Evolutionary conservation across 2,888 invertebrate species (phyloP), one percentile per base, ranked within the genome.

Genomic region (Troides oblongomaculatus): DNA sequence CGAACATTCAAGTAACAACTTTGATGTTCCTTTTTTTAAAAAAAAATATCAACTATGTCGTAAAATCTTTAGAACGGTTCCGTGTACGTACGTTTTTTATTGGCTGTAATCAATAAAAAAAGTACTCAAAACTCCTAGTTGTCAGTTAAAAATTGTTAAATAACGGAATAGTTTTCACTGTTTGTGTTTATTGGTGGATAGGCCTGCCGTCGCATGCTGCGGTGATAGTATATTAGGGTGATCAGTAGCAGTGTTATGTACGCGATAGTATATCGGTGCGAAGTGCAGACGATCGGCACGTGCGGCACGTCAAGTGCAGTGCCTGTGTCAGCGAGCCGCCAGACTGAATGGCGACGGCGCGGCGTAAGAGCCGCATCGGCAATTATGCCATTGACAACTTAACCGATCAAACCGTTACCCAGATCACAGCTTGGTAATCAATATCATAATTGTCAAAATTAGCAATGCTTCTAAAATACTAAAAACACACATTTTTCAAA

Each of bases 231-330:
- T 69, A 64, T 60, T n/a, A n/a, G n/a, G 69, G 74, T 75, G 73
- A 74, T 75, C 75, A 76, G 76, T 75, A 70, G 73, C 68, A 76
- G 76, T 75, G 70, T 73, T 68, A 74, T 72, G 74, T 73, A 76
- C 76, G 81, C 81, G 88, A 89, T 88, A 84, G 81, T 85, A 46
- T 46, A 90, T 89, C 89, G 78, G 72, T 71, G 76, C 78, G 75
- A 81, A 89, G 90, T 85, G 87, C 83, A 81, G 80, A 83, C 83
- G 89, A 90, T 90, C 88, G 91, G 90, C 90, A 91, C 90, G 91
- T 85, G 88, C 90, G 87, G 74, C 80, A 77, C 81, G 80, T 87
- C 84, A 81, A 89, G 90, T 83, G 84, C 78, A 75, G 73, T 76
- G 79, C 81, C 87, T 85, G 84, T 81, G 88, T 79, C 80, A 80